Conservation (phyloP, 2,113 vertebrate species). For the Cyrtonyx montezumae region DNA sequence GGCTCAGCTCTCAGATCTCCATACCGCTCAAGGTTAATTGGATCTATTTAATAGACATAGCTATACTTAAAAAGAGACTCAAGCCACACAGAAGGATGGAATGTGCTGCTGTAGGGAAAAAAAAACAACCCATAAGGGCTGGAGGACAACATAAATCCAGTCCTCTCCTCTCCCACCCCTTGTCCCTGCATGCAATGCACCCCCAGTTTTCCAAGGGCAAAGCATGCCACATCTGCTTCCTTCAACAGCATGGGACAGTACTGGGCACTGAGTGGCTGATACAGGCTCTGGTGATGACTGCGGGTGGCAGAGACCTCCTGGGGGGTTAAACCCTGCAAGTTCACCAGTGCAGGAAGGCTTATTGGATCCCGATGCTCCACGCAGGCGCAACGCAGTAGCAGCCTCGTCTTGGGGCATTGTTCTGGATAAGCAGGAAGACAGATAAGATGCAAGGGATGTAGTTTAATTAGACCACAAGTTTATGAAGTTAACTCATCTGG, state of each 20-base stretch:
- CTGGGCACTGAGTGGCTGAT: not conserved
- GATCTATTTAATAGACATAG: constrained; percentile 25
- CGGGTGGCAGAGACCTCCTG: not conserved
- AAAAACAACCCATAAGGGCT: not conserved
- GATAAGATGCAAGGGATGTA: constrained; percentile 67
- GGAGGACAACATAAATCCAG: not conserved
- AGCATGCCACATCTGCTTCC: not conserved
- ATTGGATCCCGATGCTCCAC: not conserved
- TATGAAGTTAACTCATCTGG: constrained; percentile 66
- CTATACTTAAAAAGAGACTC: not conserved
- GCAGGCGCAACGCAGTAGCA: not conserved
- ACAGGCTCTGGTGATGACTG: not conserved
- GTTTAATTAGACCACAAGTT: constrained; percentile 64
- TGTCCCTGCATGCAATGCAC: not conserved
- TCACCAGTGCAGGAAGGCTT: not conserved
- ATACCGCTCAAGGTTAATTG: constrained; percentile 23
- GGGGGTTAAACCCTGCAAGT: not conserved
- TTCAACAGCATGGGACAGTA: not conserved
- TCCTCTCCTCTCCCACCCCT: not conserved
- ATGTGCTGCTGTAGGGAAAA: not conserved
- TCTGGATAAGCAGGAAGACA: constrained; percentile 53
- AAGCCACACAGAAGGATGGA: not conserved
- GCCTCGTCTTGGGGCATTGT: not conserved
- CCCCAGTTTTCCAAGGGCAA: not conserved
- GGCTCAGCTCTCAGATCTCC: not conserved